A percentile compares a stretch with the other conserved stretches of the same genome.
Evolutionary conservation across 2,113 vertebrate genomes (phyloP).

Genomic region (Lathamus discolor): DNA sequence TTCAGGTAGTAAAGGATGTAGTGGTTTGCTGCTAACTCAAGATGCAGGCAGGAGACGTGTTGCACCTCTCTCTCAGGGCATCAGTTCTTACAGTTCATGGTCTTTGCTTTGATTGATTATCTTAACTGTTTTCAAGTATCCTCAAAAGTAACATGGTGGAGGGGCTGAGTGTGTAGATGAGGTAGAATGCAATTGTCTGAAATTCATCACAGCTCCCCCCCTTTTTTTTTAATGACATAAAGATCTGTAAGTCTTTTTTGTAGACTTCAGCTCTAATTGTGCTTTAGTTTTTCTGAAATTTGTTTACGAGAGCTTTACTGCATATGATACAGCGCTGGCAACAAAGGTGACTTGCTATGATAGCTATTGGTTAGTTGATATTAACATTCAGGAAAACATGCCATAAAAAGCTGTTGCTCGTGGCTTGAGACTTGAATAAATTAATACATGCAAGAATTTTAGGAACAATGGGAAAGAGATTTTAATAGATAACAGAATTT

Average conservation of each 20-base stretch:
- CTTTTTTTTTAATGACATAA: background rate
- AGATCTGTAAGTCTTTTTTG: background rate
- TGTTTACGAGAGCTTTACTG: background rate
- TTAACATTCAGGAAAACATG: background rate
- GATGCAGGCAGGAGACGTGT: background rate
- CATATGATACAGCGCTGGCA: background rate
- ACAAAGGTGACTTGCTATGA: background rate
- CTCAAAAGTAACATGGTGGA: background rate
- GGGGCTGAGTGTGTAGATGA: background rate
- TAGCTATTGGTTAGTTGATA: background rate
- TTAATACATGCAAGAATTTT: background rate
- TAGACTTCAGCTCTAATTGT: background rate
- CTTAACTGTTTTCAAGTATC: background rate
- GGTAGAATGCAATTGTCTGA: background rate
- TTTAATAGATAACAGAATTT: background rate
- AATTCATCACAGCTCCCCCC: fast-evolving
- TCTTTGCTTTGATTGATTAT: background rate
- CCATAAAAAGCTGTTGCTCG: background rate
- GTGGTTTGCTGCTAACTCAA: background rate
- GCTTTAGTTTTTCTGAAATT: background rate
- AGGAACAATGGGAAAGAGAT: background rate
- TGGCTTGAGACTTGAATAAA: background rate
- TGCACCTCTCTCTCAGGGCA: background rate
- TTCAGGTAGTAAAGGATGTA: background rate
- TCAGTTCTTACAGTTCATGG: background rate